These are phyloP conservation scores for Microcebus jonahi DNA, from an alignment of 2,113 vertebrate species.

Conservation along the genomic window DNA sequence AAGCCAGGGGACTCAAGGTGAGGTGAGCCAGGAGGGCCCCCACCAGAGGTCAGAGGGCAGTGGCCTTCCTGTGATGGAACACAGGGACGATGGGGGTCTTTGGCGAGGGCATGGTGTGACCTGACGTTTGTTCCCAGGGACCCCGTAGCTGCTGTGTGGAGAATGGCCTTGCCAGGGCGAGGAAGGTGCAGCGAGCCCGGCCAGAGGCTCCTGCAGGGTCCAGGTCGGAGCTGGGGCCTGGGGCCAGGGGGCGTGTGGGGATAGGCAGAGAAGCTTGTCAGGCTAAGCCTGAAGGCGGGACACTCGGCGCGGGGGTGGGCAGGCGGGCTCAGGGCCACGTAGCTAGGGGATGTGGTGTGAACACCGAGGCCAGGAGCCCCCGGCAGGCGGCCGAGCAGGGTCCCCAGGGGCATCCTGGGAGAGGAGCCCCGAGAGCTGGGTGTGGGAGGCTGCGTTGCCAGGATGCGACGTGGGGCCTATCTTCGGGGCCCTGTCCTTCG, in stretches of 20 bases:
- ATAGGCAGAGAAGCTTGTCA: fast-evolving
- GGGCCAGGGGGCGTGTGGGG: not conserved
- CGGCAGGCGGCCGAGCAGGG: not conserved
- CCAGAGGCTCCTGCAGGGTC: not conserved
- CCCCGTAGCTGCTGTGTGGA: not conserved
- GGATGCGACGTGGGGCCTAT: not conserved
- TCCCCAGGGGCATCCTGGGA: not conserved
- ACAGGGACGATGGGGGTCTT: not conserved
- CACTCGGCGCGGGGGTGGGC: not conserved
- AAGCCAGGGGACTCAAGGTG: not conserved
- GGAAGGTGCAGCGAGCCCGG: not conserved
- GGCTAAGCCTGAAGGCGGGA: not conserved
- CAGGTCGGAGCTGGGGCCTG: not conserved
- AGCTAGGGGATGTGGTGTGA: not conserved
- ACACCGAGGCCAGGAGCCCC: not conserved
- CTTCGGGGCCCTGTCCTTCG: not conserved
- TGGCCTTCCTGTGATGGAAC: not conserved
- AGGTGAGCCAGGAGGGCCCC: not conserved
- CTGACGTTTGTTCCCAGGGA: not conserved
- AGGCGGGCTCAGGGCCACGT: not conserved
- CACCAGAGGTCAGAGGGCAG: not conserved
- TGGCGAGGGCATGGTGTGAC: not conserved
- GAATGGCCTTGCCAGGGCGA: not conserved
- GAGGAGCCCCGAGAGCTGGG: not conserved
- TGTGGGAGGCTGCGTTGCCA: not conserved